phyloP scores from a whole-genome alignment of 2,888 invertebrate genomes.

The Agonopterix alstromeriana region DNA sequence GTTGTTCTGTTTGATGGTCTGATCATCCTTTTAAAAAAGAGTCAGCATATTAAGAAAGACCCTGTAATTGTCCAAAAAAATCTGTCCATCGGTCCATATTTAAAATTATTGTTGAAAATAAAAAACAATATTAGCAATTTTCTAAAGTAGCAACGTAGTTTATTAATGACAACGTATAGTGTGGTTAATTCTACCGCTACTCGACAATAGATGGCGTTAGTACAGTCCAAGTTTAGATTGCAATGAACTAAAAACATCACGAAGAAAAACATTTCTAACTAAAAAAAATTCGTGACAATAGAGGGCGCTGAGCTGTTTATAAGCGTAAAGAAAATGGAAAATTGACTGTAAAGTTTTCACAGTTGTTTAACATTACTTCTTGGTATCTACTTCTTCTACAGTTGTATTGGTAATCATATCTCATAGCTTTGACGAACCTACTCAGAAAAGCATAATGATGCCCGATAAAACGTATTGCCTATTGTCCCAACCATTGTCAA shows the following conservation, averaged over 20 bases:
- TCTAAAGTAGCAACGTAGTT: too few species aligned
- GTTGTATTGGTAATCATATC: slow-evolving; percentile 8
- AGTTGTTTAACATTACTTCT: too few species aligned
- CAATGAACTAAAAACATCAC: neutral
- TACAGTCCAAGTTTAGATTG: neutral
- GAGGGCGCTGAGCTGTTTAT: neutral
- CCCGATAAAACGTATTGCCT: slow-evolving; percentile 41
- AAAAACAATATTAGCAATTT: too few species aligned
- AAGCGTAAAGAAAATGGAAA: neutral
- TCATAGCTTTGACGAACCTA: slow-evolving; percentile 7
- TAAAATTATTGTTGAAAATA: too few species aligned
- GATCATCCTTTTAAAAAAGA: too few species aligned
- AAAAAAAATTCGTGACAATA: neutral
- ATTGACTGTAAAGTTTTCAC: too few species aligned
- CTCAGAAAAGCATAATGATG: slow-evolving; percentile 26
- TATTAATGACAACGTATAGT: too few species aligned
- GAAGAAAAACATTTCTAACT: neutral
- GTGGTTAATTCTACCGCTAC: slow-evolving; percentile 10
- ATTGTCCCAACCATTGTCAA: slow-evolving; percentile 49
- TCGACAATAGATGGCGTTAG: slow-evolving; percentile 31
- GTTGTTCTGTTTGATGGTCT: too few species aligned
- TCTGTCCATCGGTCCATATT: too few species aligned
- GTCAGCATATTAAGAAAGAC: too few species aligned
- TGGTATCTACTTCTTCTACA: too few species aligned
- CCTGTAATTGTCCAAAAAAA: too few species aligned